A percentile compares a stretch with the other conserved stretches of the same genome.
These are phyloP conservation scores for Manduca sexta DNA, from an alignment of 1,140 invertebrate species.

Conservation along the genomic window DNA sequence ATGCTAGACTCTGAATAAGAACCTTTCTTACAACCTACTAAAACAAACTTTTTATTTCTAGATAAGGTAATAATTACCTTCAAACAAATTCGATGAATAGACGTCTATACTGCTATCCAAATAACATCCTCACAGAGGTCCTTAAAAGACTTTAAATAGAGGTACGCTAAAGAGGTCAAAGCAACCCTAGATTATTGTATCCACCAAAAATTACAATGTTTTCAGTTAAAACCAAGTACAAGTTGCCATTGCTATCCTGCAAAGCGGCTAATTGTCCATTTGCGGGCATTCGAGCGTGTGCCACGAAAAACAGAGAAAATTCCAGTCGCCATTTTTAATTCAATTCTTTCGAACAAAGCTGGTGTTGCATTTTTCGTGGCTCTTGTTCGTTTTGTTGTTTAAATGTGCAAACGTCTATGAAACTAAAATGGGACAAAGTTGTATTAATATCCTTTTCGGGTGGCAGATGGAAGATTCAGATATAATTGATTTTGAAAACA, in stretches of 20 bases:
- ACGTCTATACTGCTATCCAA: no score
- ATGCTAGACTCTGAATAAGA: no score
- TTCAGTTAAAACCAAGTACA: constrained; percentile 30
- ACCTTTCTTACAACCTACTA: no score
- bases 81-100: no score
- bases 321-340: constrained; percentile 58
- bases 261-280: constrained; percentile 59
- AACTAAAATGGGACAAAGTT: constrained; percentile 37
- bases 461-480: not conserved
- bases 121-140: no score
- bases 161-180: no score
- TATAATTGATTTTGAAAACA: not conserved
- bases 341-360: constrained; percentile 61
- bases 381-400: constrained; percentile 41
- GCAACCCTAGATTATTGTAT: not conserved
- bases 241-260: constrained; percentile 31
- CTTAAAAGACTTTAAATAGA: no score
- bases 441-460: constrained; percentile 48
- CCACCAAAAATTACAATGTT: constrained; percentile 39
- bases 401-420: constrained; percentile 40
- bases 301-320: constrained; percentile 52
- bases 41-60: no score
- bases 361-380: constrained; percentile 55
- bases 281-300: constrained; percentile 51
- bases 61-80: no score